phyloP scores from a whole-genome alignment of 2,888 invertebrate genomes.

The Drosophila meridionalis region DNA sequence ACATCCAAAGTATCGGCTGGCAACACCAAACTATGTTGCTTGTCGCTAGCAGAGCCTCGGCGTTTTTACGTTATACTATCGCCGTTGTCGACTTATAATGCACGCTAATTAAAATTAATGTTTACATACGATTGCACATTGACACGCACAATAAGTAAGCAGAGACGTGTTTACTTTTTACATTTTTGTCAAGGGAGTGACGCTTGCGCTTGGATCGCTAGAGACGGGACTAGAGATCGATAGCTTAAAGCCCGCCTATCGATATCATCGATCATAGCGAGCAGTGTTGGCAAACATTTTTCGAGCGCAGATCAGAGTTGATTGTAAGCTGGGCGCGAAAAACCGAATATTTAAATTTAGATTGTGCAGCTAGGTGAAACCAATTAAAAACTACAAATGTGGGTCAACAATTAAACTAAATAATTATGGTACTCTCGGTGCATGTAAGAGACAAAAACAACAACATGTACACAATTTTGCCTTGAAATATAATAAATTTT shows the following conservation, averaged over 20 bases:
- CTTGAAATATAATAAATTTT: too few relatives aligned
- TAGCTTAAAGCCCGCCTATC: slow-evolving; percentile 44
- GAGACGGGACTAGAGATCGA: slow-evolving; percentile 42
- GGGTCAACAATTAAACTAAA: not conserved
- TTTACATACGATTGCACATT: slow-evolving; percentile 55
- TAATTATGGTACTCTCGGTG: not conserved
- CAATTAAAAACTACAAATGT: not conserved
- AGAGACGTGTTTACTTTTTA: slow-evolving; percentile 48
- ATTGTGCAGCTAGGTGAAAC: slow-evolving; percentile 4
- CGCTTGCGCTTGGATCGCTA: slow-evolving; percentile 54
- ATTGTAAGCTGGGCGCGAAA: slow-evolving; percentile 25
- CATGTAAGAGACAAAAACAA: slow-evolving; percentile 8
- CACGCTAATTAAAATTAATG: slow-evolving; percentile 22
- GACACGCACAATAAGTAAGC: slow-evolving; percentile 45
- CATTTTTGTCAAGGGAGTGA: slow-evolving; percentile 58
- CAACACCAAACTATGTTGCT: slow-evolving; percentile 29
- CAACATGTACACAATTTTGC: not conserved
- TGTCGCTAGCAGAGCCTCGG: slow-evolving; percentile 22
- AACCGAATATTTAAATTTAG: slow-evolving; percentile 10
- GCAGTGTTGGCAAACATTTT: slow-evolving; percentile 27
- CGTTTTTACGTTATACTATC: slow-evolving; percentile 4
- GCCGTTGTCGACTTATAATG: not conserved
- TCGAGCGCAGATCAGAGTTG: slow-evolving; percentile 40
- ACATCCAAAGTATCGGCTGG: slow-evolving; percentile 32
- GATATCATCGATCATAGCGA: slow-evolving; percentile 24